Conservation (phyloP, 2,113 vertebrate species). For the Sinocyclocheilus anshuiensis region DNA sequence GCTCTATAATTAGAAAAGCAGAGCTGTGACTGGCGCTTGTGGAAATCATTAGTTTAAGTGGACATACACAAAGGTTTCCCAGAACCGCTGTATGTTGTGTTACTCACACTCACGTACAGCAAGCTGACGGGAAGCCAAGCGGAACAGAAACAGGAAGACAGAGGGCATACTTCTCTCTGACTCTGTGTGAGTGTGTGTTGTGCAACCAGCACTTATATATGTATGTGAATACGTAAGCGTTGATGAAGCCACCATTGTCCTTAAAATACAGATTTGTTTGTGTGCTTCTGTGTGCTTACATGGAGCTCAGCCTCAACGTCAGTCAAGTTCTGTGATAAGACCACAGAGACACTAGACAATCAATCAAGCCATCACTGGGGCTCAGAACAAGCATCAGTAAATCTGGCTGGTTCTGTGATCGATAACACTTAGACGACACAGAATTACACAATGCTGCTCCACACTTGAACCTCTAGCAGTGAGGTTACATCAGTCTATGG, state of each 20-base stretch:
- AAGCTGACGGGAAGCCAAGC: constrained; percentile 20
- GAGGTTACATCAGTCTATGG: constrained; percentile 12
- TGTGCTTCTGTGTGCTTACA: background rate
- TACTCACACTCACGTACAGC: constrained; percentile 29
- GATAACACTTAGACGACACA: constrained; percentile 55
- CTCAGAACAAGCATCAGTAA: constrained; percentile 52
- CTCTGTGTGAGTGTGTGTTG: background rate
- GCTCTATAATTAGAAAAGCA: constrained; percentile 62
- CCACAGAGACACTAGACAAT: constrained; percentile 41
- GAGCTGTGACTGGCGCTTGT: constrained; percentile 51
- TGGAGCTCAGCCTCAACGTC: constrained; percentile 1
- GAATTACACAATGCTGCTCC: constrained; percentile 25
- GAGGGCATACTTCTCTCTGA: background rate
- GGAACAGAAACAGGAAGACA: constrained; percentile 8
- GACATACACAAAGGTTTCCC: constrained; percentile 44
- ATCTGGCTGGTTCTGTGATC: constrained; percentile 47
- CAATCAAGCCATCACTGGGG: constrained; percentile 56
- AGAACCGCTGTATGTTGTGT: constrained; percentile 26
- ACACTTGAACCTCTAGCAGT: background rate
- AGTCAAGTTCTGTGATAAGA: constrained; percentile 41
- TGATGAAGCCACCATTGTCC: background rate
- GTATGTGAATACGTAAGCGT: background rate
- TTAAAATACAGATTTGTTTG: background rate
- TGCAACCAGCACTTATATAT: background rate
- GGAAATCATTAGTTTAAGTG: constrained; percentile 55